Conservation (phyloP, 2,888 invertebrate genomes). For the Monochamus alternatus region DNA sequence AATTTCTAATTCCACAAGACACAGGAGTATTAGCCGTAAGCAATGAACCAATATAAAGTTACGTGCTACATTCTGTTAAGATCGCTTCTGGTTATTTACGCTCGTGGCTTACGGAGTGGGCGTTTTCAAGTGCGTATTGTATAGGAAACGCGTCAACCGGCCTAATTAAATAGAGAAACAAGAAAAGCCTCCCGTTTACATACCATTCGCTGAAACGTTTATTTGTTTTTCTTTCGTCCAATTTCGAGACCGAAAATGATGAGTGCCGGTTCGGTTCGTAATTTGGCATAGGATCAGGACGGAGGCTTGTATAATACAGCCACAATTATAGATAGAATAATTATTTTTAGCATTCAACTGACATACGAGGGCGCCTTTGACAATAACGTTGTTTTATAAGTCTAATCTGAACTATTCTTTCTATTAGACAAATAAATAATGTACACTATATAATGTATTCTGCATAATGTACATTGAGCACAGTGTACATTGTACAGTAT, state of each 20-base stretch:
- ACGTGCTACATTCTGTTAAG: too few relatives aligned
- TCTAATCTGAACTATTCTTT: too few relatives aligned
- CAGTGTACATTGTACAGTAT: too few relatives aligned
- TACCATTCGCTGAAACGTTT: slow-evolving; percentile 1
- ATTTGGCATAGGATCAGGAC: slow-evolving; percentile 15
- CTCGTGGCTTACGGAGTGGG: not conserved
- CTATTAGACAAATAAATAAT: too few relatives aligned
- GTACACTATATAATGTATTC: too few relatives aligned
- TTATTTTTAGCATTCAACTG: not conserved
- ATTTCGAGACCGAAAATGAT: slow-evolving; percentile 3
- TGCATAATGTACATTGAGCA: too few relatives aligned
- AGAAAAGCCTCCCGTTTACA: slow-evolving; percentile 15
- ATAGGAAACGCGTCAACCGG: slow-evolving; percentile 1
- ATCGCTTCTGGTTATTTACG: too few relatives aligned
- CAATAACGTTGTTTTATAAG: too few relatives aligned
- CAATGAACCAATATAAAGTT: too few relatives aligned
- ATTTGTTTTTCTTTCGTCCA: slow-evolving; percentile 12
- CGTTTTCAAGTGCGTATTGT: not conserved
- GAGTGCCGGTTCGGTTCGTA: slow-evolving; percentile 5
- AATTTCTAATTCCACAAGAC: too few relatives aligned
- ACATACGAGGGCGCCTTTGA: too few relatives aligned
- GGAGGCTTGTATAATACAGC: not conserved
- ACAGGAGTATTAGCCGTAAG: too few relatives aligned
- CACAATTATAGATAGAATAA: slow-evolving; percentile 3
- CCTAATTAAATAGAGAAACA: slow-evolving; percentile 5